Percentiles rank a stretch among this genome's conserved stretches.
phyloP scores from a whole-genome alignment of 1,140 invertebrate genomes.

The Pantala flavescens region DNA sequence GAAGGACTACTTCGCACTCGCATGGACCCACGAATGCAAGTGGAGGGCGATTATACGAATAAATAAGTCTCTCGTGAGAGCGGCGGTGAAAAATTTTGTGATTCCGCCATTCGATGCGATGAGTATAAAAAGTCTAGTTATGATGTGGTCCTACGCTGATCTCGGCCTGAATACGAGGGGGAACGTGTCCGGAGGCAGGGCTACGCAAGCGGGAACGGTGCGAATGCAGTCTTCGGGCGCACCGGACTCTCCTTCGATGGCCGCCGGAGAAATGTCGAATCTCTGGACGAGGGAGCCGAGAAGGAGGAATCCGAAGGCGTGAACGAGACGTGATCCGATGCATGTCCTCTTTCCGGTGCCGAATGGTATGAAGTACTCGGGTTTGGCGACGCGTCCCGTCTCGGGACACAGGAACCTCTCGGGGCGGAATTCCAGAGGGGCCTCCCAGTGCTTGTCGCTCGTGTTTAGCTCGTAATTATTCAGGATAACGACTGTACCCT shows the following conservation, averaged over 20 bases:
- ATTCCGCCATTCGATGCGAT: no score
- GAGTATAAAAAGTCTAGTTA: no score
- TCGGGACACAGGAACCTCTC: constrained; percentile 54
- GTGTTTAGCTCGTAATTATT: constrained; percentile 81
- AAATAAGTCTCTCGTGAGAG: no score
- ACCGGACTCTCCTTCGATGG: constrained; percentile 19
- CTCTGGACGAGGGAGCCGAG: constrained; percentile 62
- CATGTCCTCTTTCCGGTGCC: constrained; percentile 77
- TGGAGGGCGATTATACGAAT: no score
- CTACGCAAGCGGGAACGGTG: constrained; percentile 52
- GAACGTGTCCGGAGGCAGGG: constrained; percentile 55
- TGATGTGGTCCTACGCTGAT: background rate
- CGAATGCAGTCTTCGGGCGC: constrained; percentile 31
- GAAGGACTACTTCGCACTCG: no score
- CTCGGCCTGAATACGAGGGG: constrained; percentile 5
- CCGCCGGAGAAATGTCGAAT: constrained; percentile 51
- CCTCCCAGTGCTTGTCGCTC: constrained; percentile 58
- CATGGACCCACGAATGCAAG: no score
- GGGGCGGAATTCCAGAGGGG: constrained; percentile 59
- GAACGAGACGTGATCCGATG: constrained; percentile 75
- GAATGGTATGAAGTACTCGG: constrained; percentile 72
- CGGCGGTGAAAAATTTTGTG: no score
- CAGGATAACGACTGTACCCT: constrained; percentile 73
- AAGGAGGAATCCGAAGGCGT: constrained; percentile 59
- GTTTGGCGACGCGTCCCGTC: constrained; percentile 34